Percentiles rank a stretch among this genome's conserved stretches.
These are phyloP conservation scores for Trachops cirrhosus DNA, from an alignment of 2,797 vertebrate genomes.

Conservation along the genomic window DNA sequence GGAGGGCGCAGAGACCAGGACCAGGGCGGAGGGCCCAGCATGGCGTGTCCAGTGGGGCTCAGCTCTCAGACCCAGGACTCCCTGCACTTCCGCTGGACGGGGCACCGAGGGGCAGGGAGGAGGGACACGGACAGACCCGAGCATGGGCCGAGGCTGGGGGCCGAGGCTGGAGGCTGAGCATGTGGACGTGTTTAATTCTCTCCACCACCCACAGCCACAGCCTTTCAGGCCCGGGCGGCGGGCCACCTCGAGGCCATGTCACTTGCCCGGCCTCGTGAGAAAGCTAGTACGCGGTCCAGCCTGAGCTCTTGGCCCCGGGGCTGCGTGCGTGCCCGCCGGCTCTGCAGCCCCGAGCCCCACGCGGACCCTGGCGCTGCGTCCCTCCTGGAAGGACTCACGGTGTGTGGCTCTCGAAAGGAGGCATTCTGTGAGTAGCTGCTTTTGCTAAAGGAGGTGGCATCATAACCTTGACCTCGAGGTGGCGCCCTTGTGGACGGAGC, in stretches of 20 bases:
- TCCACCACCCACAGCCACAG: neutral
- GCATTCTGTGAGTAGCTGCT: neutral
- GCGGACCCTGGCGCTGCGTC: neutral
- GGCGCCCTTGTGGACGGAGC: neutral
- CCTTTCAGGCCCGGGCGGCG: neutral
- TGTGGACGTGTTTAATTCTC: too few relatives aligned
- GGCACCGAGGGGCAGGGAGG: too few relatives aligned
- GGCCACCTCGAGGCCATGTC: neutral
- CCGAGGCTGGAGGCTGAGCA: neutral
- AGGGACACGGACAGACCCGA: accelerated
- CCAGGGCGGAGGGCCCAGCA: neutral
- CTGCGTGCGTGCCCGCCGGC: accelerated
- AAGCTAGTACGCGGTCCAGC: neutral
- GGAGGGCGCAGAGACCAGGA: neutral
- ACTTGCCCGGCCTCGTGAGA: neutral
- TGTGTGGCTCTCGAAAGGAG: neutral
- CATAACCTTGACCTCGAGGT: constrained; percentile 34
- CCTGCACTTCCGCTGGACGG: neutral
- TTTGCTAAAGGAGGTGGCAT: neutral
- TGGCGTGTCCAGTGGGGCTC: neutral
- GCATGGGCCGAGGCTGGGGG: accelerated
- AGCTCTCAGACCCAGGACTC: neutral
- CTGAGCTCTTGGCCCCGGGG: neutral
- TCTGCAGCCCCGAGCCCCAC: neutral
- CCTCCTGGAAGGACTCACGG: accelerated